Conservation (phyloP, 2,113 vertebrate genomes). For the Platycercus adscitus region DNA sequence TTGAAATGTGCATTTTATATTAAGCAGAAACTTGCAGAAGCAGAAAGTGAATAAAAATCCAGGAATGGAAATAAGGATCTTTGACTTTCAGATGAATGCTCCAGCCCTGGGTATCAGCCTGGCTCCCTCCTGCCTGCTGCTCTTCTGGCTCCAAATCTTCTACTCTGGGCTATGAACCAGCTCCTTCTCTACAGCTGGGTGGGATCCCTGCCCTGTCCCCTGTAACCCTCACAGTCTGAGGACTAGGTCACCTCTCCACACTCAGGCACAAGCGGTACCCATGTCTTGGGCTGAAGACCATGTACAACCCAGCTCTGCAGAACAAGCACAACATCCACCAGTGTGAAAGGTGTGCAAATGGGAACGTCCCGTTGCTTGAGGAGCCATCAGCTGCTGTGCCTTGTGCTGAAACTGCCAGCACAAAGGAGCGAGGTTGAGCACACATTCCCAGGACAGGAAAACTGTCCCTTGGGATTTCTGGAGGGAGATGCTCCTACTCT, state of each 20-base stretch:
- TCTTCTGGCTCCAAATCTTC: background rate
- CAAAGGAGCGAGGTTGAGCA: background rate
- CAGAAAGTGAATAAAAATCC: background rate
- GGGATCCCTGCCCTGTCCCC: background rate
- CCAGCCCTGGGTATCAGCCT: background rate
- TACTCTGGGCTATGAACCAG: background rate
- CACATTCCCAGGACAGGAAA: background rate
- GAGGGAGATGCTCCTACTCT: background rate
- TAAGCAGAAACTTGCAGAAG: background rate
- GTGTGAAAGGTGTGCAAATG: background rate
- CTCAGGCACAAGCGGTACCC: background rate
- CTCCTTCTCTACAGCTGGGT: background rate
- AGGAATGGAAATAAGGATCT: background rate
- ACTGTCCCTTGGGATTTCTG: background rate
- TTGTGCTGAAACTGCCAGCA: background rate
- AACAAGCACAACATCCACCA: rapidly evolving
- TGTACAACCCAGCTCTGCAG: background rate
- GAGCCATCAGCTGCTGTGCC: background rate
- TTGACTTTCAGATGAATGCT: background rate
- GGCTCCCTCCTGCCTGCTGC: background rate
- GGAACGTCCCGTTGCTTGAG: background rate
- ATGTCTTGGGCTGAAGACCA: background rate
- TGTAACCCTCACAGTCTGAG: rapidly evolving
- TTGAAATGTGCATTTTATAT: background rate
- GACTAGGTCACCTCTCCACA: background rate